Percentiles rank a stretch among this genome's conserved stretches.
Conservation (phyloP, 1,140 invertebrate species). For the Euura saliciscinereae region DNA sequence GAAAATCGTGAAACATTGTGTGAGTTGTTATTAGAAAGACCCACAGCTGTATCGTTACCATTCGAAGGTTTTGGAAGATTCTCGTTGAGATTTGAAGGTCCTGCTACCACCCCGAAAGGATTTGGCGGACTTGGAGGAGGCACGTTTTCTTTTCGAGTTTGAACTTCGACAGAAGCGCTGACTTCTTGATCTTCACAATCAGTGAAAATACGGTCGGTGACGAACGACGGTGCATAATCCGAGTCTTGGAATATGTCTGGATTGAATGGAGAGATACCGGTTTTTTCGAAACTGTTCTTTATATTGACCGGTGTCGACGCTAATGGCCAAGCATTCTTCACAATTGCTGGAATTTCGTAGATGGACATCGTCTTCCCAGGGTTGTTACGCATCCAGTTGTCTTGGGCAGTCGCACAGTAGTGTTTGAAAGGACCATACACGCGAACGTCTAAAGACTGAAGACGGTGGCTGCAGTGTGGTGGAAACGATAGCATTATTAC, state of each 20-base stretch:
- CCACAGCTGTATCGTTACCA: not conserved
- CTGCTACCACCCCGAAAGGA: not conserved
- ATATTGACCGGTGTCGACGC: constrained; percentile 45
- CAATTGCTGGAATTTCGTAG: constrained; percentile 41
- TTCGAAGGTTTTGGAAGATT: not conserved
- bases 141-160: not conserved
- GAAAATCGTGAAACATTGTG: not conserved
- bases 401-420: constrained; percentile 29
- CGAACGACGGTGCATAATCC: constrained; percentile 43
- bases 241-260: constrained; percentile 42
- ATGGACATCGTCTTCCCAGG: constrained; percentile 39
- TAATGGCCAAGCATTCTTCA: constrained; percentile 30
- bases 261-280: constrained; percentile 47
- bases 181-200: constrained; percentile 16
- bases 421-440: constrained; percentile 49
- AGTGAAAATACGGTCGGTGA: constrained; percentile 43
- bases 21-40: not conserved
- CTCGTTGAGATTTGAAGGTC: not conserved
- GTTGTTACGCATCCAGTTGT: constrained; percentile 38
- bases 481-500: constrained; percentile 35
- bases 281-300: constrained; percentile 35
- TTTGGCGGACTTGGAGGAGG: not conserved
- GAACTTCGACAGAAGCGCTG: not conserved
- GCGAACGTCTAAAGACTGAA: constrained; percentile 46
- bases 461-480: constrained; percentile 41